phyloP scores from a whole-genome alignment of 2,888 invertebrate species.

The Eilema caniola region DNA sequence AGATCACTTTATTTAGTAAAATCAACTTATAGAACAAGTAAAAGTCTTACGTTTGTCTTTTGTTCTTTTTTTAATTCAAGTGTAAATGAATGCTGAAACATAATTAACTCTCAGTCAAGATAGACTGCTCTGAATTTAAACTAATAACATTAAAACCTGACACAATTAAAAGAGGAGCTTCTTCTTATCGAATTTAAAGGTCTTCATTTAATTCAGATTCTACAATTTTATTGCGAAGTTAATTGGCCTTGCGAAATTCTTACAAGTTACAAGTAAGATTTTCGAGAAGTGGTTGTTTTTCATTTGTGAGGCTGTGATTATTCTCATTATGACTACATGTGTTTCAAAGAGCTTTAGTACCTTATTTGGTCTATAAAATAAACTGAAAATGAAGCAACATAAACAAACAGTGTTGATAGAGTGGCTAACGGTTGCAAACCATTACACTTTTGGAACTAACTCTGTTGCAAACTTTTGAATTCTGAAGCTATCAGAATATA shows the following conservation, averaged over 20 bases:
- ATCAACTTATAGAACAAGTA: background rate
- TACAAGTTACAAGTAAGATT: background rate
- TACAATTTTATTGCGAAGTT: conserved; percentile 8
- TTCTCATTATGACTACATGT: background rate
- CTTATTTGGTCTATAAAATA: background rate
- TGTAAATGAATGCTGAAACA: background rate
- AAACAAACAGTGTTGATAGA: conserved; percentile 3
- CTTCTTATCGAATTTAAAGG: conserved; percentile 12
- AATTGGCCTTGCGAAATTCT: background rate
- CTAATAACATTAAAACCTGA: conserved; percentile 17
- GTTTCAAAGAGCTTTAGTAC: background rate
- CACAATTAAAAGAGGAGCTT: conserved; percentile 8
- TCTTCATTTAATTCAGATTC: conserved; percentile 10
- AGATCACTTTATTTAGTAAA: background rate
- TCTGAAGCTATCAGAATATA: background rate
- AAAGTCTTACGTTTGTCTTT: background rate
- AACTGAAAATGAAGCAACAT: background rate
- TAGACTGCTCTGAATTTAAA: conserved; percentile 15
- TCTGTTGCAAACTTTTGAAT: background rate
- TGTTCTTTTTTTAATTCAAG: background rate
- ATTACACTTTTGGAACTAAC: conserved; percentile 2
- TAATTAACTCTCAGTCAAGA: conserved; percentile 9
- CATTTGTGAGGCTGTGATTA: background rate
- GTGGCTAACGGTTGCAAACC: background rate
- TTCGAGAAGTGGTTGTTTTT: background rate